Base-by-base conservation (phyloP, 2,797 vertebrate species). In the Pelochelys cantorii region DNA sequence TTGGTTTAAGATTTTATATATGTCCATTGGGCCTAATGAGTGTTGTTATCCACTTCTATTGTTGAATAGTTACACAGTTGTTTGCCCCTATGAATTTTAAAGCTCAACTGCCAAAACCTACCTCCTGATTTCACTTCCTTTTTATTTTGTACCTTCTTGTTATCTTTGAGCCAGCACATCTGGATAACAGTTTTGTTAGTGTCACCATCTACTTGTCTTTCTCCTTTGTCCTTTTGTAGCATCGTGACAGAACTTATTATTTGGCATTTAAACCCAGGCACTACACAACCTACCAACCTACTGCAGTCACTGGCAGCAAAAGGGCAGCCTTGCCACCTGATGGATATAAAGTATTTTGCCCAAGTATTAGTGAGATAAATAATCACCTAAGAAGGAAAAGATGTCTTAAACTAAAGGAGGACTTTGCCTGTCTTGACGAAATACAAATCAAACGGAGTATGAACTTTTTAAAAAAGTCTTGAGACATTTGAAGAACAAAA, bases 201-300 rank as follows among this genome's bases (percentile, higher is more conserved):
- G 1, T 0, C 1, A 2, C 10, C 27, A 6, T 1, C 3, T 31
- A 13, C 5, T 1, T 2, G 6, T n/a, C 17, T 54, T 9, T 22
- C 5, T 23, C 42, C 25, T 10, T 68, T 57, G 25, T 31, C 11
- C 29, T 17, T 20, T 1, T 3, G 2, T 11, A n/a, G 31, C 1
- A 5, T 0, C 2, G 8, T 2, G 20, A 5, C 6, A 71, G 68
- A 42, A 10, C 14, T 55, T 5, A 1, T 11, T 31, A 1, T 11
- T 31, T 17, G 1, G 11, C 5, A 31, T 25, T 4, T 31, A 0
- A 1, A 4, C 7, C 8, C 2, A 9, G 52, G 1, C 53, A 34
- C 14, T 31, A 7, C 2, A 20, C 11, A 0, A 53, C 25, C 25
- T 4, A 8, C 34, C 1, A 10, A 18, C 6, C 3, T 5, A 2